These are phyloP conservation scores for Neodiprion lecontei DNA, from an alignment of 1,140 invertebrate species.

Conservation along the genomic window DNA sequence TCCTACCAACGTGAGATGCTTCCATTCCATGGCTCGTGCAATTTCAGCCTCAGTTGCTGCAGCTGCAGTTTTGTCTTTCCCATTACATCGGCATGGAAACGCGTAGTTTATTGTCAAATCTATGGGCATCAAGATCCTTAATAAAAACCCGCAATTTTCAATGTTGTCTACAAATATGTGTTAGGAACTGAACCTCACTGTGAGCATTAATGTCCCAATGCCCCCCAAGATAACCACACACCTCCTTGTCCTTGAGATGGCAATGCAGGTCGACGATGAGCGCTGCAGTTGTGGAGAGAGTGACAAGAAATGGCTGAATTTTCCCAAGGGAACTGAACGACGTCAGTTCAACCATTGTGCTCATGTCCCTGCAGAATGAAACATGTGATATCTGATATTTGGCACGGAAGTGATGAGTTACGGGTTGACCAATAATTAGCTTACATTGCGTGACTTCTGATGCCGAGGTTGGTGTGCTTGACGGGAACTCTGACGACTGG, in stretches of 20 bases:
- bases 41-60: constrained; percentile 82
- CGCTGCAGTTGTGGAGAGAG: constrained; percentile 87
- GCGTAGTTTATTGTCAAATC: constrained; percentile 87
- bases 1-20: constrained; percentile 83
- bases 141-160: not conserved
- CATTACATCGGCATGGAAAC: constrained; percentile 86
- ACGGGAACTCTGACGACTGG: constrained; percentile 55
- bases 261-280: constrained; percentile 93
- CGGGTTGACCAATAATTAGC: not conserved
- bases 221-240: constrained; percentile 93
- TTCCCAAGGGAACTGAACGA: constrained; percentile 87
- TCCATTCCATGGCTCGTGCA: constrained; percentile 79
- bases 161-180: not conserved
- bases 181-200: constrained; percentile 70
- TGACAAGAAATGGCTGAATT: constrained; percentile 90
- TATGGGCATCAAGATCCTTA: constrained; percentile 56
- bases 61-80: constrained; percentile 77
- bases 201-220: constrained; percentile 94
- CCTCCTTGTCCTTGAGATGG: constrained; percentile 89
- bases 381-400: not conserved
- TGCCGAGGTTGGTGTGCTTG: constrained; percentile 60
- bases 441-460: constrained; percentile 60
- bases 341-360: constrained; percentile 86
- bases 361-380: constrained; percentile 73
- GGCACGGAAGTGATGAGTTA: not conserved